A percentile compares a stretch with the other conserved stretches of the same genome.
Conservation (phyloP, 1,140 invertebrate genomes). For the Geopemphigus sp. region DNA sequence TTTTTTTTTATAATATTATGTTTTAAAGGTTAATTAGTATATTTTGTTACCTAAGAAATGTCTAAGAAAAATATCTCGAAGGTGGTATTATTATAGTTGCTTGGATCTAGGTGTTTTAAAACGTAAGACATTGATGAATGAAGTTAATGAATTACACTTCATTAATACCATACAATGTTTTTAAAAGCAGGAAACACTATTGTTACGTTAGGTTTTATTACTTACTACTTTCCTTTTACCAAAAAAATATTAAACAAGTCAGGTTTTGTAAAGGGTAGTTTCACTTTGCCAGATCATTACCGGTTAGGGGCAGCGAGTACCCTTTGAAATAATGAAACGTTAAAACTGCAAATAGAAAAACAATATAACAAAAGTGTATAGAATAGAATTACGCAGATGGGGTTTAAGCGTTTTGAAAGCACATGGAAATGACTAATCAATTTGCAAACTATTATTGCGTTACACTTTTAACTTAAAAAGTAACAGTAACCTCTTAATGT, state of each 20-base stretch:
- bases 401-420: background rate
- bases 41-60: background rate
- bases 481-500: background rate
- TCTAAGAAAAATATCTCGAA: background rate
- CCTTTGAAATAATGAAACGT: conserved; percentile 33
- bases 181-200: conserved; percentile 47
- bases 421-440: conserved; percentile 45
- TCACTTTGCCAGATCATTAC: conserved; percentile 44
- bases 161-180: conserved; percentile 30
- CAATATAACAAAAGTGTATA: conserved; percentile 26
- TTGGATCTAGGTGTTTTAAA: conserved; percentile 18
- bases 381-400: background rate
- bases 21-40: too few species aligned
- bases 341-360: conserved; percentile 31
- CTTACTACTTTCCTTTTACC: conserved; percentile 21
- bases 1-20: too few species aligned
- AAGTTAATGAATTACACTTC: conserved; percentile 46
- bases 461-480: conserved; percentile 8
- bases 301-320: conserved; percentile 33
- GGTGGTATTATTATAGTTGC: background rate
- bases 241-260: conserved; percentile 26
- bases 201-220: conserved; percentile 39
- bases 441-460: conserved; percentile 12
- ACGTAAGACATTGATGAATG: conserved; percentile 41
- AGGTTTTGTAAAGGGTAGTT: conserved; percentile 33